Evolutionary conservation across 1,140 invertebrate species (phyloP).

Genomic region (Gerris buenoi): DNA sequence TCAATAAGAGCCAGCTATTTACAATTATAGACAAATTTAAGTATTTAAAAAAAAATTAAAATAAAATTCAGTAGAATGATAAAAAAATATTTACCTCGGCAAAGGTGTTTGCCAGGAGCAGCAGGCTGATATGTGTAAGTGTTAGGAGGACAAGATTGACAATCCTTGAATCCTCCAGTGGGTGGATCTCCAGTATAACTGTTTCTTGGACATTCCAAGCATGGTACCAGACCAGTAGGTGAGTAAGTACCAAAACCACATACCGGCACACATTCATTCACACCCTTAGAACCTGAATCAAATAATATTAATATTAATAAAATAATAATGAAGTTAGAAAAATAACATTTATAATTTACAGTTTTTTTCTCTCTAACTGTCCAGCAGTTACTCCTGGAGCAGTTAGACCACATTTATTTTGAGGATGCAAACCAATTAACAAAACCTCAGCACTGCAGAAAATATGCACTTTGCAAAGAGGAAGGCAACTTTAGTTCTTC

Average conservation of each 20-base stretch:
- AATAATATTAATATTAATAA: conserved; percentile 4
- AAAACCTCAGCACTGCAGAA: no score
- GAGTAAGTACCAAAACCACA: conserved; percentile 94
- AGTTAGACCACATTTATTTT: no score
- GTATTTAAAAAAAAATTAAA: neutral
- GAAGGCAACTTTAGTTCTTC: no score
- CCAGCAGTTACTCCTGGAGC: no score
- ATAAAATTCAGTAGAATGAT: conserved; percentile 10
- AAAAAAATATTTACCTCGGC: conserved; percentile 41
- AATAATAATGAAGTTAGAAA: conserved; percentile 6
- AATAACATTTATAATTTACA: neutral
- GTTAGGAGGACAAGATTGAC: conserved; percentile 77
- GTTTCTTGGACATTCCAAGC: conserved; percentile 84
- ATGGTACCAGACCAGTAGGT: conserved; percentile 84
- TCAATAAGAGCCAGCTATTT: neutral
- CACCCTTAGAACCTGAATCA: conserved; percentile 51
- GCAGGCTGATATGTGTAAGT: conserved; percentile 85
- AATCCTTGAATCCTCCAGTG: conserved; percentile 82
- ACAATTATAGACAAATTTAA: neutral
- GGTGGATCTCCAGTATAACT: conserved; percentile 79
- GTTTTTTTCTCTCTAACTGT: neutral
- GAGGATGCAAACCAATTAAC: no score
- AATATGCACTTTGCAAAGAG: no score
- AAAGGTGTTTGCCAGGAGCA: conserved; percentile 64
- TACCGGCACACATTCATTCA: conserved; percentile 74